Percentiles rank a stretch among this genome's conserved stretches.
These are phyloP conservation scores for Amphiprion ocellaris DNA, from an alignment of 2,113 vertebrate genomes.

Conservation along the genomic window DNA sequence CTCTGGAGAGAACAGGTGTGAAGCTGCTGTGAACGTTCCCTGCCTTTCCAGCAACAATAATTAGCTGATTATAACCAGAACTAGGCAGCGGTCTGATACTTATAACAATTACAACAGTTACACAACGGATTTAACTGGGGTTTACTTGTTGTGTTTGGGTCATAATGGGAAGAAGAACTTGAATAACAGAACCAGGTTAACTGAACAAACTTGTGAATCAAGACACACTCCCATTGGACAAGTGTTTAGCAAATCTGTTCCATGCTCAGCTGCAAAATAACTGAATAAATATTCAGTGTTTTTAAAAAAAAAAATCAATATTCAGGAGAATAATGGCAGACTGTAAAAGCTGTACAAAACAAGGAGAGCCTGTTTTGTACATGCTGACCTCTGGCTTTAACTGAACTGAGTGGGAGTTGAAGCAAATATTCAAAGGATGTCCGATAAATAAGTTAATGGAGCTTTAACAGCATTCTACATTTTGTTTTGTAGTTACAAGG, in stretches of 20 bases:
- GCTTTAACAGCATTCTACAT: too few species aligned
- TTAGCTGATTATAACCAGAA: constrained; percentile 28
- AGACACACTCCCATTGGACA: neutral
- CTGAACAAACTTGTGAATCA: neutral
- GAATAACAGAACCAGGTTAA: neutral
- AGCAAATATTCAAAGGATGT: too few species aligned
- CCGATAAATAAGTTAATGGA: too few species aligned
- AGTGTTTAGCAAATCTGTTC: neutral
- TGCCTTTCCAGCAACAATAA: constrained; percentile 32
- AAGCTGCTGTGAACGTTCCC: constrained; percentile 14
- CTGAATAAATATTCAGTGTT: too few species aligned
- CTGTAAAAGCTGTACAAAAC: too few species aligned
- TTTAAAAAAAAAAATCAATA: too few species aligned
- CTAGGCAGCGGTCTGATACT: constrained; percentile 1
- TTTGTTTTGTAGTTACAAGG: too few species aligned
- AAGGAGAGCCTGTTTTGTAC: too few species aligned
- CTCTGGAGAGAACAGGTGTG: constrained; percentile 44
- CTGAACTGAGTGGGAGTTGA: too few species aligned
- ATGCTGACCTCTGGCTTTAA: too few species aligned
- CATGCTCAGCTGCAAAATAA: neutral
- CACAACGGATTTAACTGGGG: neutral
- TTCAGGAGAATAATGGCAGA: too few species aligned
- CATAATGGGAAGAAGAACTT: neutral
- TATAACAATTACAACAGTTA: neutral
- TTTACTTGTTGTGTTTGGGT: neutral